Base-by-base conservation (phyloP, 2,888 invertebrate species). In the Papilio gigon region DNA sequence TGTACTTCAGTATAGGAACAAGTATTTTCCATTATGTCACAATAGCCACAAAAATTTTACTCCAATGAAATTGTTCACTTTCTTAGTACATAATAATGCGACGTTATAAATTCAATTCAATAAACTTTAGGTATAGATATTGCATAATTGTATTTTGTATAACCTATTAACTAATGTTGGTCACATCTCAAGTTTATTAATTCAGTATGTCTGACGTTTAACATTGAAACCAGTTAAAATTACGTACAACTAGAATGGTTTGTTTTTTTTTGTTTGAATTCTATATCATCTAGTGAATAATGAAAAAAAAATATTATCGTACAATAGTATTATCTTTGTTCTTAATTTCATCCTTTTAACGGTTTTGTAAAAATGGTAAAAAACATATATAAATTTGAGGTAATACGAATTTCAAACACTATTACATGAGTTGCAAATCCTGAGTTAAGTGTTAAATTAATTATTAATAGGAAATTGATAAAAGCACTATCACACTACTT, bases 211-310 rank as follows among this genome's bases (percentile, higher is more conserved):
- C 1, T 53, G 53, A 27, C 53, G 27, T 53, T 53, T 6, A 27
- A 50, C 25, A n/a, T 25, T 53, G 12, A n/a, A 53, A 27, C 53
- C 53, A 53, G 27, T 25, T 53, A 53, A 27, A 27, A n/a, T 27
- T n/a, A n/a, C 27, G 27, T 53, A 27, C 27, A 53, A 14, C 25
- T 14, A 50, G 1, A 27, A 25, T 14, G 14, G 27, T 27, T 53
- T n/a, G 1, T 35, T 35, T 35, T 35, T 33, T 33, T 33, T 5
- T 33, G 33, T 33, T 33, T 33, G n/a, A n/a, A n/a, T n/a, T n/a
- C n/a, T n/a, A n/a, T n/a, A n/a, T n/a, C n/a, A n/a, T n/a, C n/a
- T n/a, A n/a, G n/a, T n/a, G n/a, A n/a, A n/a, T n/a, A n/a, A n/a
- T n/a, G n/a, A n/a, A n/a, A n/a, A n/a, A n/a, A n/a, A n/a, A n/a